A percentile compares a stretch with the other conserved stretches of the same genome.
phyloP scores from a whole-genome alignment of 2,113 vertebrate species.

The Sorex fumeus region DNA sequence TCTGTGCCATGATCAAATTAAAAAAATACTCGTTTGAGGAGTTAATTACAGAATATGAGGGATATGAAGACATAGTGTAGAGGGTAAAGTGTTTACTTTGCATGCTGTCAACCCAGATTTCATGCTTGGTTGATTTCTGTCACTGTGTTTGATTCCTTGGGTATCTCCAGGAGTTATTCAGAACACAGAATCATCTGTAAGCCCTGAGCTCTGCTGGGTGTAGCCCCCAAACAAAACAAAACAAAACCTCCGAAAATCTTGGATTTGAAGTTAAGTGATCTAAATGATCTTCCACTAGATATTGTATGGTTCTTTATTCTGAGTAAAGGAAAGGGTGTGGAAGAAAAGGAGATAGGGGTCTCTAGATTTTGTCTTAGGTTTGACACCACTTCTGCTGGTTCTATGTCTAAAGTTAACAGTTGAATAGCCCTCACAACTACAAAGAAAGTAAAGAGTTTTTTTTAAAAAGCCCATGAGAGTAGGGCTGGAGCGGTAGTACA shows the following conservation, averaged over 20 bases:
- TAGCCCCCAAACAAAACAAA: too few species aligned
- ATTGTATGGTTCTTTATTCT: neutral
- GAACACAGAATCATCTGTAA: too few species aligned
- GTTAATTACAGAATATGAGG: too few species aligned
- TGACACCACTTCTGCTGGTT: neutral
- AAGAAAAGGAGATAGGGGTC: neutral
- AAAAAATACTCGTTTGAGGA: neutral
- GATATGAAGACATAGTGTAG: too few species aligned
- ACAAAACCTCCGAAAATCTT: neutral
- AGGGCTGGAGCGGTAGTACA: too few species aligned
- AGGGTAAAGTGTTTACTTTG: too few species aligned
- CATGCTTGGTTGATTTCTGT: too few species aligned
- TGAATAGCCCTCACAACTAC: neutral
- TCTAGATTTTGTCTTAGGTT: neutral
- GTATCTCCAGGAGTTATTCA: too few species aligned
- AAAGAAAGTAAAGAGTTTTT: neutral
- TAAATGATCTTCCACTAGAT: neutral
- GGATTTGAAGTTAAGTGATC: neutral
- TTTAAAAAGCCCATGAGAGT: too few species aligned
- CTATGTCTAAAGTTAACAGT: neutral
- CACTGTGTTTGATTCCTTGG: too few species aligned
- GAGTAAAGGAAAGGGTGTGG: neutral
- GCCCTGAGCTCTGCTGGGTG: too few species aligned
- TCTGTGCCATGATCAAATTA: neutral
- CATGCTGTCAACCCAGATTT: too few species aligned